phyloP scores from a whole-genome alignment of 1,140 invertebrate genomes.

The Trichogramma pretiosum region DNA sequence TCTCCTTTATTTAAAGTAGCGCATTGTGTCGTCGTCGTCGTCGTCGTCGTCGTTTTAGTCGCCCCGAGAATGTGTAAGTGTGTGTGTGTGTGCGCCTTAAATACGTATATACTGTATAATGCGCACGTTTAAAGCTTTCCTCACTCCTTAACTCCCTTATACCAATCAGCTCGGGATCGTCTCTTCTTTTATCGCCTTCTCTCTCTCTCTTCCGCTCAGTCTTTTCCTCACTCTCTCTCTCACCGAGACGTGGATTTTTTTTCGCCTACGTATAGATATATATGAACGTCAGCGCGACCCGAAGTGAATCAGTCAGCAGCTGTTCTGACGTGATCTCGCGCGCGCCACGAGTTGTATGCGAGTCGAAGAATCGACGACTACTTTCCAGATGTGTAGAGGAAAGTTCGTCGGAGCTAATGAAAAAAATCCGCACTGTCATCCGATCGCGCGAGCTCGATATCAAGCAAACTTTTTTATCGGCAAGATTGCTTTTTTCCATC shows the following conservation, averaged over 20 bases:
- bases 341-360: neutral
- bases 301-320: constrained; percentile 28
- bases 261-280: too few species aligned
- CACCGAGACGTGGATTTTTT: constrained; percentile 8
- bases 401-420: constrained; percentile 26
- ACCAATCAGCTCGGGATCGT: too few species aligned
- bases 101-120: too few species aligned
- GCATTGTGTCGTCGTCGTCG: constrained; percentile 37
- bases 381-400: neutral
- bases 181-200: neutral
- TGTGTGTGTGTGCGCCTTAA: too few species aligned
- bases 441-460: too few species aligned
- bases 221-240: neutral
- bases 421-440: constrained; percentile 30
- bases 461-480: too few species aligned
- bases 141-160: too few species aligned
- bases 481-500: too few species aligned
- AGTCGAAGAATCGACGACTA: neutral
- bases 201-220: constrained; percentile 5
- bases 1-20: constrained; percentile 48
- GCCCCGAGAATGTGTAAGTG: neutral
- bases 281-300: too few species aligned
- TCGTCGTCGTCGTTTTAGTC: constrained; percentile 1
- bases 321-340: constrained; percentile 4
- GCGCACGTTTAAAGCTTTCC: too few species aligned